Percentiles rank a stretch among this genome's conserved stretches.
Evolutionary conservation across 2,888 invertebrate genomes (phyloP).

Genomic region (Drosophila lutescens): DNA sequence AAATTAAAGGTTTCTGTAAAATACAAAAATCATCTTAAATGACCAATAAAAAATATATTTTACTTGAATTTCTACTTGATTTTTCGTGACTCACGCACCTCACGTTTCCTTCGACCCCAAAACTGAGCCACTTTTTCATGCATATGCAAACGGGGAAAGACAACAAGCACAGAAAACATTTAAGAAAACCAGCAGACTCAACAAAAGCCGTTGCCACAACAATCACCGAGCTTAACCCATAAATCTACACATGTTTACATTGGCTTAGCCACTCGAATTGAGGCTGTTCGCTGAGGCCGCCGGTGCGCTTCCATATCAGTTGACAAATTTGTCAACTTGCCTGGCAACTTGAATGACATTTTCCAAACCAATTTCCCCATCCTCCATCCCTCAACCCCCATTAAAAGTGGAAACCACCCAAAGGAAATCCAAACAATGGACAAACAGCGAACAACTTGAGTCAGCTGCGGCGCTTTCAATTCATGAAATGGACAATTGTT

Average conservation of each 20-base stretch:
- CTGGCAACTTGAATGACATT: constrained; percentile 74
- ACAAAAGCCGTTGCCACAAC: constrained; percentile 43
- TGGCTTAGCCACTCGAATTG: constrained; percentile 52
- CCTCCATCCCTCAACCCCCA: not conserved
- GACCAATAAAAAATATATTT: too few species aligned
- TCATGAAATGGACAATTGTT: constrained; percentile 79
- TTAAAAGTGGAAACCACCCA: constrained; percentile 10
- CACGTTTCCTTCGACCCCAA: not conserved
- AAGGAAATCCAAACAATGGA: constrained; percentile 60
- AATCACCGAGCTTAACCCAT: constrained; percentile 48
- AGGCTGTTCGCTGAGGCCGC: constrained; percentile 8
- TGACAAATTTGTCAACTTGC: constrained; percentile 74
- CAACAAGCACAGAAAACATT: constrained; percentile 12
- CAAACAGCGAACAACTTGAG: constrained; percentile 42
- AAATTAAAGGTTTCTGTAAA: too few species aligned
- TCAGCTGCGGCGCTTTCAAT: constrained; percentile 57
- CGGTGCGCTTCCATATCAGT: constrained; percentile 66
- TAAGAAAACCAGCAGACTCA: constrained; percentile 17
- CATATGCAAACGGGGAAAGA: constrained; percentile 39
- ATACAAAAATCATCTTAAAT: too few species aligned
- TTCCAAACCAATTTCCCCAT: constrained; percentile 45
- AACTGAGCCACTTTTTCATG: constrained; percentile 16
- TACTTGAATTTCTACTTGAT: not conserved
- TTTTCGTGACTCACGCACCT: constrained; percentile 1
- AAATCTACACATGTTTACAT: constrained; percentile 71